Percentiles rank a stretch among this genome's conserved stretches.
These are phyloP conservation scores for Leptinotarsa texana DNA, from an alignment of 1,140 invertebrate genomes.

Conservation along the genomic window DNA sequence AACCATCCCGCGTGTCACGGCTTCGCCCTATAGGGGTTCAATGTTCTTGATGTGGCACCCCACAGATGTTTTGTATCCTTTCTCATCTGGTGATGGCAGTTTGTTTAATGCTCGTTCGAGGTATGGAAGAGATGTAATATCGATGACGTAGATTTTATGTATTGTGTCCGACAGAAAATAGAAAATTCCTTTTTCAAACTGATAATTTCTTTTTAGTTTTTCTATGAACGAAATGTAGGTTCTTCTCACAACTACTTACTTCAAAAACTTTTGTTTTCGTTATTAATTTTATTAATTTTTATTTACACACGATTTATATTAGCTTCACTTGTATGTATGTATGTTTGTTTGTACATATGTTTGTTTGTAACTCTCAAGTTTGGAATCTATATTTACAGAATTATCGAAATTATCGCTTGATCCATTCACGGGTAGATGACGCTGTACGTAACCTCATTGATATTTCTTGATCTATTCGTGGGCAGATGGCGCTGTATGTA, in stretches of 20 bases:
- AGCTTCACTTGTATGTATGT: no score
- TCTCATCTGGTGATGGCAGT: slow-evolving; percentile 14
- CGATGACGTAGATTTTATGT: background rate
- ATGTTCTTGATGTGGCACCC: slow-evolving; percentile 16
- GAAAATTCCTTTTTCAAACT: background rate
- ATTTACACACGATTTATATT: no score
- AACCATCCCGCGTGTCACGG: background rate
- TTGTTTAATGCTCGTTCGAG: slow-evolving; percentile 7
- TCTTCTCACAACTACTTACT: background rate
- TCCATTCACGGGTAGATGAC: no score
- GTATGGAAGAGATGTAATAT: slow-evolving; percentile 2
- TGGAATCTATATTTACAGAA: no score
- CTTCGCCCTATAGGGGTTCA: slow-evolving; percentile 9
- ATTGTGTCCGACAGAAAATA: background rate
- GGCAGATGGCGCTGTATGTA: no score
- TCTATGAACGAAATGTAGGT: background rate
- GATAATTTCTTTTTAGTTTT: background rate
- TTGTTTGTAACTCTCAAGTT: no score
- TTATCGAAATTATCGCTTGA: no score
- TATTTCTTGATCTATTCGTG: no score
- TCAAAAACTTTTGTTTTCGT: no score
- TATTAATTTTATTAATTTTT: no score
- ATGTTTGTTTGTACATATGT: no score
- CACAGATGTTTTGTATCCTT: slow-evolving; percentile 17
- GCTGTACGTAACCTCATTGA: no score